phyloP scores from a whole-genome alignment of 1,140 invertebrate species.

The Drosophila miranda region DNA sequence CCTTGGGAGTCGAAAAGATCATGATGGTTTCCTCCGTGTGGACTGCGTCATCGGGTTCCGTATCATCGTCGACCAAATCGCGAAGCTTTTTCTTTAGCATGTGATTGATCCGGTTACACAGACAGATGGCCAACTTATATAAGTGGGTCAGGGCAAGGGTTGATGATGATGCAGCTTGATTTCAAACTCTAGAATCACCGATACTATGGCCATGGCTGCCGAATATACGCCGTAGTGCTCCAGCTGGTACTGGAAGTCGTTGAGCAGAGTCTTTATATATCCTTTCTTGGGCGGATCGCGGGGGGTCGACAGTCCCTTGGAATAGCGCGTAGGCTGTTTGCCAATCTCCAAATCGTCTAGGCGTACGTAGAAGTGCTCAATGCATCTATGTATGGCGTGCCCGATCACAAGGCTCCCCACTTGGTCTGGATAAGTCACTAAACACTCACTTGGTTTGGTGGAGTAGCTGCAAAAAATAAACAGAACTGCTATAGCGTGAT shows the following conservation, averaged over 20 bases:
- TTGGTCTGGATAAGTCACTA: conserved; percentile 62
- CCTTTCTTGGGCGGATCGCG: conserved; percentile 63
- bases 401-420: not conserved
- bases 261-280: conserved; percentile 44
- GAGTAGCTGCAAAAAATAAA: conserved; percentile 78
- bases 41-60: conserved; percentile 34
- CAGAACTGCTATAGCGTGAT: not conserved
- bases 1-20: conserved; percentile 85
- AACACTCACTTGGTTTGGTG: conserved; percentile 85
- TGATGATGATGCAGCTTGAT: conserved; percentile 84
- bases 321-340: conserved; percentile 36
- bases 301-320: conserved; percentile 31
- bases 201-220: conserved; percentile 84
- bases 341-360: conserved; percentile 60
- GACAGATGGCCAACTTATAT: conserved; percentile 82
- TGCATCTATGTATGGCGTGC: not conserved
- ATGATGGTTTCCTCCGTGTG: conserved; percentile 78
- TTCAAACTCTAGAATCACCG: conserved; percentile 86
- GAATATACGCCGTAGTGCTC: conserved; percentile 85
- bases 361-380: not conserved
- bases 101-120: conserved; percentile 66
- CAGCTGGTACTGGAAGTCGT: conserved; percentile 82
- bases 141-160: conserved; percentile 82
- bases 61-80: conserved; percentile 48
- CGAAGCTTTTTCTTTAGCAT: conserved; percentile 52